These are phyloP conservation scores for Carpatolechia fugitivella DNA, from an alignment of 2,888 invertebrate genomes.

Conservation along the genomic window DNA sequence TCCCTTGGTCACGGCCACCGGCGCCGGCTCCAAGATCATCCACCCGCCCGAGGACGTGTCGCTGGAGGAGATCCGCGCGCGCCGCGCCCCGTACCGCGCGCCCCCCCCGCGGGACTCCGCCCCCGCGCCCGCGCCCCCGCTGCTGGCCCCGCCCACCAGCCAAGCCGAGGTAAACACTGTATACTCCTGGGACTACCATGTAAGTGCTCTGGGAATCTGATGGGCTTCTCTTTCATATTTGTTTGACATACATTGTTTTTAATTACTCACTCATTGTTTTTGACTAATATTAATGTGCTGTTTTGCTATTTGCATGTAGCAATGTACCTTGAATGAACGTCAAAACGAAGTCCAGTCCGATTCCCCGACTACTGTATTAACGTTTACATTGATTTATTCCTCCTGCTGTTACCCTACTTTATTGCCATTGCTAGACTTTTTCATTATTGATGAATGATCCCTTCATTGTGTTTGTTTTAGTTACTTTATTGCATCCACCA, in stretches of 20 bases:
- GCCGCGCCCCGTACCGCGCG: constrained; percentile 83
- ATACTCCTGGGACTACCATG: constrained; percentile 15
- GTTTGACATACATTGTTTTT: constrained; percentile 18
- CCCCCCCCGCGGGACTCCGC: constrained; percentile 51
- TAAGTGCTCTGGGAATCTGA: constrained; percentile 5
- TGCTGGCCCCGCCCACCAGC: constrained; percentile 58
- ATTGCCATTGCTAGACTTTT: too few species aligned
- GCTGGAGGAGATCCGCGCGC: constrained; percentile 89
- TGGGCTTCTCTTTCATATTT: constrained; percentile 12
- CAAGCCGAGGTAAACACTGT: constrained; percentile 59
- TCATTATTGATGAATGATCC: not conserved
- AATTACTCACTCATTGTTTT: not conserved
- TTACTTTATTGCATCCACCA: too few species aligned
- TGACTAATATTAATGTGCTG: not conserved
- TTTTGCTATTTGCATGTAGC: not conserved
- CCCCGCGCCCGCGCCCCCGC: constrained; percentile 32
- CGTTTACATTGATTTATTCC: not conserved
- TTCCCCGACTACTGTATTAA: constrained; percentile 4
- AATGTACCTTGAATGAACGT: constrained; percentile 4
- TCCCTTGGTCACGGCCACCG: constrained; percentile 85
- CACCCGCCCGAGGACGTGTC: constrained; percentile 97
- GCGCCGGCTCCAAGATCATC: constrained; percentile 92
- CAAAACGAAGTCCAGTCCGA: constrained; percentile 4
- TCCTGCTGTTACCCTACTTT: not conserved
- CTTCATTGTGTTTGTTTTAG: not conserved